These are phyloP conservation scores for Chaetops frenatus DNA, from an alignment of 2,113 vertebrate species.

Conservation along the genomic window DNA sequence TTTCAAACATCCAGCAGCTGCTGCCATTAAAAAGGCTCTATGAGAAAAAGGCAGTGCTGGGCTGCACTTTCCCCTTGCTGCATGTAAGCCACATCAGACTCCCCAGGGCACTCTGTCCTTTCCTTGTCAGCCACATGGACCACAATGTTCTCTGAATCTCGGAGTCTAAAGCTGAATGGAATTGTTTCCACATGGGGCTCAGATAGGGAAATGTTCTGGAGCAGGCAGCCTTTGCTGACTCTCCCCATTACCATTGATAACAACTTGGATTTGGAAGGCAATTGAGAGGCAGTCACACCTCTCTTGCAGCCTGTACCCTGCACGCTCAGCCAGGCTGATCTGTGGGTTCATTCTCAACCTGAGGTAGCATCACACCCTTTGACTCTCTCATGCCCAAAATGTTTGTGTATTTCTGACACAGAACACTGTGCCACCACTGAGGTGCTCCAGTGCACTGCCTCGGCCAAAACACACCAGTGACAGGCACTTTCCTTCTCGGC, in stretches of 20 bases:
- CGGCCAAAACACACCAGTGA: rapidly evolving
- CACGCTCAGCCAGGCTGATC: not conserved
- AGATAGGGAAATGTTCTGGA: not conserved
- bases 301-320: not conserved
- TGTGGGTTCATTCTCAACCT: not conserved
- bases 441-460: not conserved
- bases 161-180: not conserved
- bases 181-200: not conserved
- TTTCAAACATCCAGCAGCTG: not conserved
- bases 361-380: too few relatives aligned
- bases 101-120: rapidly evolving
- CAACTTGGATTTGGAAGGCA: not conserved
- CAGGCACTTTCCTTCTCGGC: not conserved
- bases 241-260: too few relatives aligned
- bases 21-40: not conserved
- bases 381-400: too few relatives aligned
- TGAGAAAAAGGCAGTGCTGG: not conserved
- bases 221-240: not conserved
- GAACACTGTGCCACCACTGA: not conserved
- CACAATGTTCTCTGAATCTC: not conserved
- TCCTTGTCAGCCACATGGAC: rapidly evolving
- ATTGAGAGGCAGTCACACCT: rapidly evolving
- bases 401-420: not conserved
- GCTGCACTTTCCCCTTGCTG: not conserved
- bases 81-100: not conserved